phyloP scores from a whole-genome alignment of 2,797 vertebrate species.

The Acanthiza pusilla region DNA sequence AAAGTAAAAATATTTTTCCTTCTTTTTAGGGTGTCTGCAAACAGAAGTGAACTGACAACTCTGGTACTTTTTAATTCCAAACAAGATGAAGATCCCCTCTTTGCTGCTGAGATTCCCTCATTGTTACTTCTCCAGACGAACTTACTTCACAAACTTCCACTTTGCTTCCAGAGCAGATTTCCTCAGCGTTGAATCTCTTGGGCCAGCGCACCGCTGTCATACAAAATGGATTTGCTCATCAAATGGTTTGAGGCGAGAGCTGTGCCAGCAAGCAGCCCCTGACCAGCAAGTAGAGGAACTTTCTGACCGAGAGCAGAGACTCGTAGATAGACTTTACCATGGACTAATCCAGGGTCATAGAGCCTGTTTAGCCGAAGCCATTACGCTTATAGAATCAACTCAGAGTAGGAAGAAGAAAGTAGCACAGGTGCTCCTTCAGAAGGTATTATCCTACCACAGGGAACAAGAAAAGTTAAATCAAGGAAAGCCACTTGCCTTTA shows the following conservation, averaged over 20 bases:
- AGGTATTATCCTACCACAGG: slow-evolving; percentile 83
- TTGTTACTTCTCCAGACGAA: slow-evolving; percentile 5
- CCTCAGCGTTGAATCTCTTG: fast-evolving
- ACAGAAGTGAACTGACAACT: not conserved
- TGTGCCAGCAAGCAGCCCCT: slow-evolving; percentile 64
- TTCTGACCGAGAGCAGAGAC: slow-evolving; percentile 81
- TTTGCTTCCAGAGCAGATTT: not conserved
- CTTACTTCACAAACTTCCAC: not conserved
- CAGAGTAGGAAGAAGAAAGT: slow-evolving; percentile 89
- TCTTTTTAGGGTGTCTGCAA: slow-evolving; percentile 18
- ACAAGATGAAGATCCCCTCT: slow-evolving; percentile 60
- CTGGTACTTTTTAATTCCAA: not conserved
- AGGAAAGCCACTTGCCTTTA: slow-evolving; percentile 89
- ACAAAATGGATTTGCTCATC: slow-evolving; percentile 1
- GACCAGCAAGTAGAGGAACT: slow-evolving; percentile 70
- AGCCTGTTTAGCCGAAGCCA: slow-evolving; percentile 90
- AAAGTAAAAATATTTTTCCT: not conserved
- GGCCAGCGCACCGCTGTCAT: fast-evolving
- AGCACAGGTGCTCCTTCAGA: slow-evolving; percentile 92
- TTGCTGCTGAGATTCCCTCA: slow-evolving; percentile 26
- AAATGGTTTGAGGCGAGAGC: slow-evolving; percentile 29
- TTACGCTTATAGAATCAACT: slow-evolving; percentile 93
- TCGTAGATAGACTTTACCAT: slow-evolving; percentile 81
- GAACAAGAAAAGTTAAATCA: slow-evolving; percentile 83
- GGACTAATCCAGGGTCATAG: slow-evolving; percentile 87